phyloP scores from a whole-genome alignment of 2,113 vertebrate genomes.

The Pseudopipra pipra region DNA sequence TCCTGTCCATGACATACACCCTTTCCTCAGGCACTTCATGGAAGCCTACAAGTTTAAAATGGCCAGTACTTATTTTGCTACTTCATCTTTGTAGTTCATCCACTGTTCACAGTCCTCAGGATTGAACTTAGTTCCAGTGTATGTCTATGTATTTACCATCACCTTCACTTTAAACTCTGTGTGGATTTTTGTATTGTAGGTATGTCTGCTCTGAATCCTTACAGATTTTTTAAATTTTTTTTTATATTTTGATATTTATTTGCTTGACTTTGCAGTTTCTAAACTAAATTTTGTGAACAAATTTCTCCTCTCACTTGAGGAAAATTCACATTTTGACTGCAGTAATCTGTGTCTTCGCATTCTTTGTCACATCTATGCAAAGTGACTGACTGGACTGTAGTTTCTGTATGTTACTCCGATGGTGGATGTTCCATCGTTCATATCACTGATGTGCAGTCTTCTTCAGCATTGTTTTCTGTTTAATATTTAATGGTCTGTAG shows the following conservation, averaged over 20 bases:
- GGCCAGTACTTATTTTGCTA: not conserved
- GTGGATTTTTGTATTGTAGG: not conserved
- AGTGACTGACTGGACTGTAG: not conserved
- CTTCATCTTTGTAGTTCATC: not conserved
- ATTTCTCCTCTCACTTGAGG: not conserved
- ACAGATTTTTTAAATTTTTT: not conserved
- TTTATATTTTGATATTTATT: not conserved
- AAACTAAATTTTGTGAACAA: not conserved
- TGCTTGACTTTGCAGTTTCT: not conserved
- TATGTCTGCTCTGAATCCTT: not conserved
- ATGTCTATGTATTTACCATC: not conserved
- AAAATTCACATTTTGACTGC: not conserved
- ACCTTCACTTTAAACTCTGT: not conserved
- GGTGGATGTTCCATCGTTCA: not conserved
- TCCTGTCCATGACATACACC: not conserved
- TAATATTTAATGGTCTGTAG: not conserved
- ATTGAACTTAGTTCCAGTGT: not conserved
- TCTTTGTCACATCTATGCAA: not conserved
- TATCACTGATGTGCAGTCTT: not conserved
- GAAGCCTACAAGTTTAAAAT: not conserved
- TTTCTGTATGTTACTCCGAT: not conserved
- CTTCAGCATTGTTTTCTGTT: not conserved
- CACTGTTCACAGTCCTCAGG: not conserved
- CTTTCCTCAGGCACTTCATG: not conserved
- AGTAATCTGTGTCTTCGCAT: not conserved